These are phyloP conservation scores for Dryocosmus kuriphilus DNA, from an alignment of 2,888 invertebrate species.

Conservation along the genomic window DNA sequence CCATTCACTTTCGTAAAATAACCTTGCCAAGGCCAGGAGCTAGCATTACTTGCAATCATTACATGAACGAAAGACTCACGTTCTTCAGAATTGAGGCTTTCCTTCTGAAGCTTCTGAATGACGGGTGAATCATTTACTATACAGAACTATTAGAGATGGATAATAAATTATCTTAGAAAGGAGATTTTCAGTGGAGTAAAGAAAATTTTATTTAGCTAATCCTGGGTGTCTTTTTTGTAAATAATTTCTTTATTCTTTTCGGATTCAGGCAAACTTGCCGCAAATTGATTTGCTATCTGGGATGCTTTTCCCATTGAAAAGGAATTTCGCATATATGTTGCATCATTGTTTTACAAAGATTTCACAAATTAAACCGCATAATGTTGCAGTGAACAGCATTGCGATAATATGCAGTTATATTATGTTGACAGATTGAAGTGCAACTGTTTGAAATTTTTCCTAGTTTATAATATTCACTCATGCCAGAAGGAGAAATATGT, in stretches of 20 bases:
- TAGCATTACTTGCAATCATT: constrained; percentile 5
- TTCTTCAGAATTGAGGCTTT: constrained; percentile 15
- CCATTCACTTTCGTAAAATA: constrained; percentile 37
- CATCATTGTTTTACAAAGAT: constrained; percentile 21
- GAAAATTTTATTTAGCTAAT: constrained; percentile 20
- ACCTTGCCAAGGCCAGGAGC: constrained; percentile 37
- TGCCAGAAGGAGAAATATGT: constrained; percentile 8
- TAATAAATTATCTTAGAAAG: neutral
- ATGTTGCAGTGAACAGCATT: constrained; percentile 3
- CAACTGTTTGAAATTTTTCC: constrained; percentile 11
- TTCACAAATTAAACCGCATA: constrained; percentile 17
- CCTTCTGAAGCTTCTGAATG: constrained; percentile 20
- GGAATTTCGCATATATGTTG: constrained; percentile 6
- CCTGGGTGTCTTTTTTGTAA: no score
- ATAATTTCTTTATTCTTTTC: no score
- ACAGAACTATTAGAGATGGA: neutral
- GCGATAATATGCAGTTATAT: neutral
- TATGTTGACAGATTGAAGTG: constrained; percentile 16
- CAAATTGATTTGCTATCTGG: no score
- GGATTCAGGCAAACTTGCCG: no score
- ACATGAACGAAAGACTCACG: constrained; percentile 13
- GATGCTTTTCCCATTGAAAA: neutral
- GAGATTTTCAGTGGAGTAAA: constrained; percentile 44
- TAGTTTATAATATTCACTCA: constrained; percentile 9
- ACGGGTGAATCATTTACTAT: constrained; percentile 1